Conservation (phyloP, 1,140 invertebrate species). For the Atta colombica region DNA sequence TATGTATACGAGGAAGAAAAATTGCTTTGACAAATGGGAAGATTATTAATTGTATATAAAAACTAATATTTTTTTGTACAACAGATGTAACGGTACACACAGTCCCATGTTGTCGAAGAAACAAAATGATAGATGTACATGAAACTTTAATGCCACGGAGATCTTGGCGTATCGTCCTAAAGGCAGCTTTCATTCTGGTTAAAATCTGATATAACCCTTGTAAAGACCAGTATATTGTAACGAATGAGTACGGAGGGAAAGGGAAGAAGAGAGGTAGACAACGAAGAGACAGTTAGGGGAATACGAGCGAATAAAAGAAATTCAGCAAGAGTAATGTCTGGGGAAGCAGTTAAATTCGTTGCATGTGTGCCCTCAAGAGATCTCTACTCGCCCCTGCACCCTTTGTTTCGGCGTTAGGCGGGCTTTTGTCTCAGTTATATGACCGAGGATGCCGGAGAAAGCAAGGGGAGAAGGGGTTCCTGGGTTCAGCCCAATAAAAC, state of each 20-base stretch:
- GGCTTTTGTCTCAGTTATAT: slow-evolving; percentile 86
- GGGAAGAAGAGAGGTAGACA: slow-evolving; percentile 24
- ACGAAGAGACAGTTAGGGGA: slow-evolving; percentile 64
- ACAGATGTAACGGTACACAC: background rate
- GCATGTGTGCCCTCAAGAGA: slow-evolving; percentile 84
- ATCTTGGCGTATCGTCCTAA: background rate
- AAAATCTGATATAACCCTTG: slow-evolving; percentile 33
- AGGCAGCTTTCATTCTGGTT: background rate
- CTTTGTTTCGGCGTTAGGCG: slow-evolving; percentile 85
- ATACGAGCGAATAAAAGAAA: slow-evolving; percentile 84
- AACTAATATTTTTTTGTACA: background rate
- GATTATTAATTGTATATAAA: slow-evolving; percentile 11
- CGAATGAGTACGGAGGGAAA: slow-evolving; percentile 25
- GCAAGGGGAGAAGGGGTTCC: background rate
- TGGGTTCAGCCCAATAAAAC: slow-evolving; percentile 83
- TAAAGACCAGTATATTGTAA: slow-evolving; percentile 33
- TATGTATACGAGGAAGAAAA: slow-evolving; percentile 6
- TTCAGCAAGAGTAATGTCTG: slow-evolving; percentile 84
- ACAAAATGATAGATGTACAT: background rate
- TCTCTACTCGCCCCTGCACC: slow-evolving; percentile 80
- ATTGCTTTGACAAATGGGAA: background rate
- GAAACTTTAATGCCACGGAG: slow-evolving; percentile 17
- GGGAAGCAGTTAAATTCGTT: slow-evolving; percentile 86
- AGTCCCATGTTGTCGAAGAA: background rate
- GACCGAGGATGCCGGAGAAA: slow-evolving; percentile 80